Evolutionary conservation across 2,888 invertebrate genomes (phyloP).

Genomic region (Neocrepidodera transversa): DNA sequence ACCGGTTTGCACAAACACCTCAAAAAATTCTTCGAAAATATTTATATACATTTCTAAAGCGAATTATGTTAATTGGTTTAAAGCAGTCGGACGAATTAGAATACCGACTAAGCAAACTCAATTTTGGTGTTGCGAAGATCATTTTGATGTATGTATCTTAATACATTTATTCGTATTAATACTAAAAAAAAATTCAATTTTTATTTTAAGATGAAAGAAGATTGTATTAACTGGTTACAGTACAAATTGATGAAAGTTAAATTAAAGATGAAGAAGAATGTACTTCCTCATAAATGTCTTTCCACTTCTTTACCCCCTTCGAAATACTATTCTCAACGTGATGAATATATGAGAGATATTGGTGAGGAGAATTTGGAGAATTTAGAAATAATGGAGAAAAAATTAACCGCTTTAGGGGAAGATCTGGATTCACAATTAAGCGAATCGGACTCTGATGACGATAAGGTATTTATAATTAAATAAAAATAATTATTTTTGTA

Average conservation of each 20-base stretch:
- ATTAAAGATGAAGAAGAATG: background rate
- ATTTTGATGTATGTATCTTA: slow-evolving; percentile 18
- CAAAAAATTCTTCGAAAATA: background rate
- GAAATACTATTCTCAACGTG: background rate
- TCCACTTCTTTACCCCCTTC: background rate
- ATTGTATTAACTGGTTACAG: slow-evolving; percentile 5
- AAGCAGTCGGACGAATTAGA: background rate
- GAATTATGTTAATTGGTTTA: background rate
- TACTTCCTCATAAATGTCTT: background rate
- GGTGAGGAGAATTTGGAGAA: background rate
- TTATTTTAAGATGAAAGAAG: slow-evolving; percentile 8
- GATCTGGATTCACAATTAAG: too few species aligned
- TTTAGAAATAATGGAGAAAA: too few species aligned
- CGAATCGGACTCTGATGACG: too few species aligned
- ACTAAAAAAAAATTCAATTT: too few species aligned
- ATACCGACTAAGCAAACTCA: background rate
- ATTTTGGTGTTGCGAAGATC: slow-evolving; percentile 11
- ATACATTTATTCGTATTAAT: background rate
- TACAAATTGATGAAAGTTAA: slow-evolving; percentile 4
- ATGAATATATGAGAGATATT: background rate
- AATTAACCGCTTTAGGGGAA: too few species aligned
- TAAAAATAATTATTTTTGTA: too few species aligned
- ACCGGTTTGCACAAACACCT: slow-evolving; percentile 6
- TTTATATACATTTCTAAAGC: background rate
- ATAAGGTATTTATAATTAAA: too few species aligned